A percentile compares a stretch with the other conserved stretches of the same genome.
phyloP scores from a whole-genome alignment of 2,888 invertebrate genomes.

The Amblyteles armatorius region DNA sequence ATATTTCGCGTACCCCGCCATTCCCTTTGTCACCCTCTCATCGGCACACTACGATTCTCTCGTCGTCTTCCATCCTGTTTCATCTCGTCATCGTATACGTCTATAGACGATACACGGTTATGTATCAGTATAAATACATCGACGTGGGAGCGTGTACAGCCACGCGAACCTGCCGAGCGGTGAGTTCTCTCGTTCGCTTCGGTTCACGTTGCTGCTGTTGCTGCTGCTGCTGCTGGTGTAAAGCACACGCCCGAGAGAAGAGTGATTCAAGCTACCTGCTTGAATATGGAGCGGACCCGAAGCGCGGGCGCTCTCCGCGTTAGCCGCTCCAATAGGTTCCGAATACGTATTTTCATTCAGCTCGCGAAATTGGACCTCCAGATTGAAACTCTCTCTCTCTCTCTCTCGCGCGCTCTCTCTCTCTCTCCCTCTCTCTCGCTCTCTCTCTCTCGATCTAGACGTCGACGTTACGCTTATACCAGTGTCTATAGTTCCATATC shows the following conservation, averaged over 20 bases:
- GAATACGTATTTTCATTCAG: conserved; percentile 74
- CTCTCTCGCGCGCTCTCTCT: conserved; percentile 19
- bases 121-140: conserved; percentile 51
- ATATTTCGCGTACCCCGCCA: conserved; percentile 55
- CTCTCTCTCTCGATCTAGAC: conserved; percentile 5
- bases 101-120: conserved; percentile 5
- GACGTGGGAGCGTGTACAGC: conserved; percentile 63
- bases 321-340: conserved; percentile 71
- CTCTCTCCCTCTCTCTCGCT: conserved; percentile 21
- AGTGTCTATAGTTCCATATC: conserved; percentile 21
- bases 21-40: conserved; percentile 27
- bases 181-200: conserved; percentile 52
- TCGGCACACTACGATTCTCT: conserved; percentile 36
- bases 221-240: conserved; percentile 41
- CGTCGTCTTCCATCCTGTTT: conserved; percentile 54
- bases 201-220: conserved; percentile 58
- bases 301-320: conserved; percentile 63
- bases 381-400: conserved; percentile 72
- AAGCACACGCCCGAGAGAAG: conserved; percentile 44
- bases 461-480: neutral
- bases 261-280: conserved; percentile 70
- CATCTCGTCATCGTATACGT: conserved; percentile 50
- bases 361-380: conserved; percentile 74
- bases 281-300: conserved; percentile 74
- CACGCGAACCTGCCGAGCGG: conserved; percentile 50